Percentiles rank a stretch among this genome's conserved stretches.
Evolutionary conservation across 2,797 vertebrate genomes (phyloP).

Genomic region (Epinephelus coioides): DNA sequence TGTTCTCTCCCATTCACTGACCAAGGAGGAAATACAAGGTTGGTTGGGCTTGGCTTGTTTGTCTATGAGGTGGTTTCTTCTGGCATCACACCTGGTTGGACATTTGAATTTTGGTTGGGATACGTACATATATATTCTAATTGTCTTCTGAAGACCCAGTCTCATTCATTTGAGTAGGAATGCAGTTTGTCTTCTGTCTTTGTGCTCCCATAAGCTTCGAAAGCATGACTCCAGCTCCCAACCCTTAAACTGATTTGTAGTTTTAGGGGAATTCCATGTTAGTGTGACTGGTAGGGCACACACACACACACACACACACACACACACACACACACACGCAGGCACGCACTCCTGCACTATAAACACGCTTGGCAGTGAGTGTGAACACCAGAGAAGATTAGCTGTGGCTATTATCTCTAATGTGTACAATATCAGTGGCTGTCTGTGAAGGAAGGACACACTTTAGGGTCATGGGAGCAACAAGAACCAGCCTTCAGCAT

Average conservation of each 20-base stretch:
- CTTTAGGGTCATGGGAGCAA: background rate
- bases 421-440: slow-evolving; percentile 28
- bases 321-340: slow-evolving; percentile 8
- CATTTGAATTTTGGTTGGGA: background rate
- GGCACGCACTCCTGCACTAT: slow-evolving; percentile 41
- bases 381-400: slow-evolving; percentile 72
- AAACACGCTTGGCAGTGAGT: slow-evolving; percentile 66
- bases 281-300: slow-evolving; percentile 2
- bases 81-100: slow-evolving; percentile 25
- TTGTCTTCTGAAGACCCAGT: background rate
- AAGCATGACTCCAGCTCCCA: slow-evolving; percentile 28
- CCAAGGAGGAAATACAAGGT: slow-evolving; percentile 70
- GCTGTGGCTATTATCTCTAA: slow-evolving; percentile 60
- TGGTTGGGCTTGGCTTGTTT: slow-evolving; percentile 57
- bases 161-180: slow-evolving; percentile 18
- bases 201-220: slow-evolving; percentile 23
- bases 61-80: slow-evolving; percentile 20
- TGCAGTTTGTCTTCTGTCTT: slow-evolving; percentile 3
- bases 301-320: slow-evolving; percentile 16
- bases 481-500: background rate
- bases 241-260: slow-evolving; percentile 36
- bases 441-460: slow-evolving; percentile 14
- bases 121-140: background rate
- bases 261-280: slow-evolving; percentile 74
- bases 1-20: slow-evolving; percentile 72